Percentiles rank a stretch among this genome's conserved stretches.
phyloP scores from a whole-genome alignment of 2,113 vertebrate genomes.

The Pterophyllum scalare region DNA sequence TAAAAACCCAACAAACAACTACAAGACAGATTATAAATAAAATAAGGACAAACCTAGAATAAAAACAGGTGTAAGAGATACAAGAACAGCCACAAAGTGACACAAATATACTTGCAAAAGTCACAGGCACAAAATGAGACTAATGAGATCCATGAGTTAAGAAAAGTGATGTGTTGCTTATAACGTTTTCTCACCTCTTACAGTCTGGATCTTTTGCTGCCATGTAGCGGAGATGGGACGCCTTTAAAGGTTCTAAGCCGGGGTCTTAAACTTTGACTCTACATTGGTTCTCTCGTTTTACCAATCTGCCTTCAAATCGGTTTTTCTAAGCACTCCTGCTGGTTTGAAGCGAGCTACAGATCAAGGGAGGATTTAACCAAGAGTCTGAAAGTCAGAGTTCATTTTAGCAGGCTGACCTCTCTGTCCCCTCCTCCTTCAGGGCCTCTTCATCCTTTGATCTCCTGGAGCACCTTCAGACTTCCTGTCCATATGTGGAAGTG shows the following conservation, averaged over 20 bases:
- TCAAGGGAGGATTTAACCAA: neutral
- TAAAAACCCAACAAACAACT: neutral
- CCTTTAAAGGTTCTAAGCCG: neutral
- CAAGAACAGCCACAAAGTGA: neutral
- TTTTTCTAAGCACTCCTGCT: neutral
- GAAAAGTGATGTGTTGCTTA: neutral
- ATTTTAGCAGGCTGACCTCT: neutral
- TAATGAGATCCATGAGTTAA: neutral
- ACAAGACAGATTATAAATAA: neutral
- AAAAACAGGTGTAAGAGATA: too few relatives aligned
- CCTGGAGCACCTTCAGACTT: neutral
- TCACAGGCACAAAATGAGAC: neutral
- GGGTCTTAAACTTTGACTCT: neutral
- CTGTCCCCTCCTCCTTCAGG: neutral
- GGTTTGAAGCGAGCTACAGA: neutral
- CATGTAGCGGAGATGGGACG: neutral
- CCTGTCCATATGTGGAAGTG: conserved; percentile 26
- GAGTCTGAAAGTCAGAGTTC: conserved; percentile 48
- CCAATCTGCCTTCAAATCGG: neutral
- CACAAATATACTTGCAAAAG: neutral
- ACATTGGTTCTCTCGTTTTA: neutral
- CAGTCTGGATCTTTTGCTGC: neutral
- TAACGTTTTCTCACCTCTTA: neutral
- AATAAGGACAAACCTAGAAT: neutral
- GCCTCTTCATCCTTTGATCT: conserved; percentile 45